These are phyloP conservation scores for Arothron firmamentum DNA, from an alignment of 2,113 vertebrate genomes.

Conservation along the genomic window DNA sequence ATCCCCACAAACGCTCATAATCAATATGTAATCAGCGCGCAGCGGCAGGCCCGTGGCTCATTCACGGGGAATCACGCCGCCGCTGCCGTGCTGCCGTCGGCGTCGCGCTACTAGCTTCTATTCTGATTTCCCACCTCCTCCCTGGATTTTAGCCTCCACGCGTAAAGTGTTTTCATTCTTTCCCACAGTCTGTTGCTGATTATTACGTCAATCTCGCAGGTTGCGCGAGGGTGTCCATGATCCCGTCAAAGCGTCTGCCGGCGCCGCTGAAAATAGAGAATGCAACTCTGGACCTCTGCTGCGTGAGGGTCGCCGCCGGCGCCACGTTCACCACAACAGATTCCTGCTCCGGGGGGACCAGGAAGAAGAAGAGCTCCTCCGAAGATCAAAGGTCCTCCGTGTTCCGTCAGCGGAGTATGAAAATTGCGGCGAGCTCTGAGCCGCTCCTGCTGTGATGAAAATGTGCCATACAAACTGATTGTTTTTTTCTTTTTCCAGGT, in stretches of 20 bases:
- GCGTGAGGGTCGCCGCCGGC: slow-evolving; percentile 49
- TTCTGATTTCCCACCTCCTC: not conserved
- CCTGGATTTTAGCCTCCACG: slow-evolving; percentile 10
- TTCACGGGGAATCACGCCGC: slow-evolving; percentile 20
- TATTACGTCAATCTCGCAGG: slow-evolving; percentile 47
- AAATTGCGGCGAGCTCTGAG: not conserved
- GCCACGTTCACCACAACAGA: slow-evolving; percentile 62
- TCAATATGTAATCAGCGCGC: slow-evolving; percentile 40
- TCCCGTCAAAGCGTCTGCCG: slow-evolving; percentile 54
- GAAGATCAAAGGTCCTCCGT: slow-evolving; percentile 53
- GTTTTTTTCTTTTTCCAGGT: not conserved
- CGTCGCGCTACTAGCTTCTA: not conserved
- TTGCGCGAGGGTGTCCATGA: slow-evolving; percentile 58
- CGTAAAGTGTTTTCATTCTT: not conserved
- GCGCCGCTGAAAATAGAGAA: slow-evolving; percentile 48
- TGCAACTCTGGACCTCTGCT: slow-evolving; percentile 48
- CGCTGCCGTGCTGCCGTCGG: too few species aligned
- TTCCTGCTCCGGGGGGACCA: slow-evolving; percentile 38
- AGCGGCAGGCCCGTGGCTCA: slow-evolving; percentile 8
- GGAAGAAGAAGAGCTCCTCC: slow-evolving; percentile 55
- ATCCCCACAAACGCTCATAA: not conserved
- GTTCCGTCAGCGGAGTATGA: slow-evolving; percentile 6
- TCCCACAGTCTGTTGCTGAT: slow-evolving; percentile 16
- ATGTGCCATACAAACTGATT: too few species aligned
- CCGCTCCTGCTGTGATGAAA: not conserved